These are phyloP conservation scores for Plemyria rubiginata DNA, from an alignment of 2,888 invertebrate genomes.

Conservation along the genomic window DNA sequence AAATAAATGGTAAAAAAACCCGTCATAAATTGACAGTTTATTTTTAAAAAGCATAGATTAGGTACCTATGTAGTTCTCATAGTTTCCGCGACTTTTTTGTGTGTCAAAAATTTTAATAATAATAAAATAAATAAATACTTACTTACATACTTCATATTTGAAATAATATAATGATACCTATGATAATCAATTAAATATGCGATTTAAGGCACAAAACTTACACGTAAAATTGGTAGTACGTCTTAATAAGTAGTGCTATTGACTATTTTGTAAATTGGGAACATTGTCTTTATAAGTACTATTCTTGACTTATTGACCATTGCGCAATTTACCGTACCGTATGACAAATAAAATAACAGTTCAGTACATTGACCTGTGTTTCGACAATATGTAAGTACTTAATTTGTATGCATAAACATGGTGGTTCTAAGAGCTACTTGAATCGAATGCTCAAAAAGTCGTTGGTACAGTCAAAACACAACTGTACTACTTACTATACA, in stretches of 20 bases:
- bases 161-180: too few relatives aligned
- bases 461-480: constrained; percentile 3
- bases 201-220: background rate
- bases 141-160: too few relatives aligned
- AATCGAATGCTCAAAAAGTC: constrained; percentile 10
- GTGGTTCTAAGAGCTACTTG: constrained; percentile 27
- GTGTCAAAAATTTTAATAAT: too few relatives aligned
- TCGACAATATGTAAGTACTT: constrained; percentile 18
- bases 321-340: constrained; percentile 24
- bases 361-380: constrained; percentile 25
- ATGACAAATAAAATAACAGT: constrained; percentile 30
- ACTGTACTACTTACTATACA: background rate
- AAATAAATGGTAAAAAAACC: background rate
- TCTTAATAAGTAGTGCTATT: constrained; percentile 8
- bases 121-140: too few relatives aligned
- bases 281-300: constrained; percentile 22
- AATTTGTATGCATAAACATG: constrained; percentile 31
- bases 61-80: too few relatives aligned
- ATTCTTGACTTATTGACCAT: constrained; percentile 18
- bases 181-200: too few relatives aligned
- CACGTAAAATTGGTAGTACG: background rate
- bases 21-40: background rate
- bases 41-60: background rate
- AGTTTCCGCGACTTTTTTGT: too few relatives aligned
- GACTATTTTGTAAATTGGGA: constrained; percentile 15